Conservation (phyloP, 2,113 vertebrate genomes). For the Carollia perspicillata region DNA sequence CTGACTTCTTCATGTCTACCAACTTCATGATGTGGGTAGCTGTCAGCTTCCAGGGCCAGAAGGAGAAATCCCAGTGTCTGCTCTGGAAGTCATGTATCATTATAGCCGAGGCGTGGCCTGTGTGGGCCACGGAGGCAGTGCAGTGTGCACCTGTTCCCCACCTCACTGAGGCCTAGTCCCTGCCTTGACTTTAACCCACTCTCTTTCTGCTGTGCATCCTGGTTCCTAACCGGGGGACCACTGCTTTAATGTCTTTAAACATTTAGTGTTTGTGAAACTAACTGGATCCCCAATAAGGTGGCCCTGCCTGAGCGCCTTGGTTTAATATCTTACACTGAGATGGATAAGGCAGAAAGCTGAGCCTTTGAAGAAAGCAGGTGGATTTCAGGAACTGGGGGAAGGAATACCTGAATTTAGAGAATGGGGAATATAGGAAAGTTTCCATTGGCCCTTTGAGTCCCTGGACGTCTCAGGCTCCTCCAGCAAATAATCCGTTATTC, state of each 20-base stretch:
- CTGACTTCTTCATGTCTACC: too few species aligned
- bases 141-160: too few species aligned
- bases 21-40: too few species aligned
- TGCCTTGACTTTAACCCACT: too few species aligned
- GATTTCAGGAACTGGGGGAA: background rate
- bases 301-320: background rate
- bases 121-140: too few species aligned
- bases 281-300: background rate
- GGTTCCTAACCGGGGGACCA: too few species aligned
- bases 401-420: background rate
- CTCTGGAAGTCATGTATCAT: too few species aligned
- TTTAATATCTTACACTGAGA: background rate
- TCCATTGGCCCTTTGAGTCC: background rate
- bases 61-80: too few species aligned
- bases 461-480: background rate
- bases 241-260: background rate
- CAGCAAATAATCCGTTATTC: background rate
- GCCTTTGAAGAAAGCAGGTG: background rate
- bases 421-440: background rate
- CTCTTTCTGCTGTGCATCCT: too few species aligned
- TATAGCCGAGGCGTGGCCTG: too few species aligned
- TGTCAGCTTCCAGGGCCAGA: too few species aligned
- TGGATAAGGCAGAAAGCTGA: background rate
- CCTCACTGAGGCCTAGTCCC: too few species aligned
- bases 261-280: background rate